Evolutionary conservation across 2,113 vertebrate genomes (phyloP), one percentile per base, ranked within the genome.

Genomic region (Dolichallabes microphthalmus): DNA sequence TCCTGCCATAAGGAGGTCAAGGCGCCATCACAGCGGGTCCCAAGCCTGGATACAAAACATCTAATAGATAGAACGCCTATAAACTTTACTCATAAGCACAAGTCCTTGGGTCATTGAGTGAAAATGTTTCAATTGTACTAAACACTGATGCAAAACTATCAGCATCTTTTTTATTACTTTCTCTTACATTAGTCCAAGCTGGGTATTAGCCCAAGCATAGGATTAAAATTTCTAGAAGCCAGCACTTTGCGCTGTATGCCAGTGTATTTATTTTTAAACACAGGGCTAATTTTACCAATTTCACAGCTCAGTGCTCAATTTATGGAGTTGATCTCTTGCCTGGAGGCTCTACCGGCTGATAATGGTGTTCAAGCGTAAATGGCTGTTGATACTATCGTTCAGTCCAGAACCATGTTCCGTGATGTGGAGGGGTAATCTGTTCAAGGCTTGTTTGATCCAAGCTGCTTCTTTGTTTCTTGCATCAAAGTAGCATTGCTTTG

Each of bases 341-440:
- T 32, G 66, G 75, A 66, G 80, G 39, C 63, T 77, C 32, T 61
- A 57, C 13, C 13, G 66, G 27, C 35, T 73, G 12, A 81, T 58
- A 35, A 83, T 66, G 13, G 39, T 82, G 11, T 84, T 74, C 25
- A 60, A 71, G 60, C 39, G 32, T 25, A 75, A 84, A 84, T 55
- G 69, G 14, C 30, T 60, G 52, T n/a, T n/a, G 53, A 69, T 81
- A 20, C 45, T 84, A 69, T 80, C 4, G 61, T 84, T 83, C 30
- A 57, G 61, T 10, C 20, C 32, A 77, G 73, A 52, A 58, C n/a
- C 73, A 76, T 22, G 45, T 77, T 30, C n/a, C 50, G 13, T 73
- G 53, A 25, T 50, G 32, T 45, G 27, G 45, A 77, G 39, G 58
- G 53, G 60, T 53, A 77, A 76, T 35, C 73, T 35, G 15, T 61